These are phyloP conservation scores for Enteromius trimaculatus DNA, from an alignment of 2,797 vertebrate genomes.

Conservation along the genomic window DNA sequence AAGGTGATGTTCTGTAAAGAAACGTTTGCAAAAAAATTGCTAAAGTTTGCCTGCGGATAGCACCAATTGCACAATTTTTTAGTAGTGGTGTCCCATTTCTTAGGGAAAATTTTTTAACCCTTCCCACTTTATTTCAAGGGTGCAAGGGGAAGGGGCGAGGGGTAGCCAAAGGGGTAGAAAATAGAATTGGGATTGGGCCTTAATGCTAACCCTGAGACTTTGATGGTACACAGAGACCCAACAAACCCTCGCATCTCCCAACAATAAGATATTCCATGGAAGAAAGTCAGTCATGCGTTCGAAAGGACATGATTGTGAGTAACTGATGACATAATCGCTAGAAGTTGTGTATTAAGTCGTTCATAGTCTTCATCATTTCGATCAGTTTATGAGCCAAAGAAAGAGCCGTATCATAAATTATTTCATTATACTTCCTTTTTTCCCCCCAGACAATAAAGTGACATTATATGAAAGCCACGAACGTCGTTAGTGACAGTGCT, in stretches of 20 bases:
- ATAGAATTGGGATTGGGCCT: no score
- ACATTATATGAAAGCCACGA: slow-evolving; percentile 21
- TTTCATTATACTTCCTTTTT: not conserved
- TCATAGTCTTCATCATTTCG: slow-evolving; percentile 1
- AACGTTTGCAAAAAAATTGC: no score
- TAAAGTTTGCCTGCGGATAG: no score
- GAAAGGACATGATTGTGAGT: not conserved
- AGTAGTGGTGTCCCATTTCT: no score
- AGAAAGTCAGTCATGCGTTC: not conserved
- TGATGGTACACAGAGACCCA: not conserved
- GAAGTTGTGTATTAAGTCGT: not conserved
- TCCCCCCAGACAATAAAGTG: slow-evolving; percentile 6
- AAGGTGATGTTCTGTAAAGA: no score
- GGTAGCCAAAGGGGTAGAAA: no score
- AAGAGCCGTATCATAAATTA: slow-evolving; percentile 13
- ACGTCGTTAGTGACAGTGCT: not conserved
- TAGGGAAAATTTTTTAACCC: no score
- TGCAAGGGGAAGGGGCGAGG: no score
- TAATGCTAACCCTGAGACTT: no score
- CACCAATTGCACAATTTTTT: no score
- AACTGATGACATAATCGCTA: not conserved
- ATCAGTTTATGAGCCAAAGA: not conserved
- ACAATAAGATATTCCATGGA: not conserved
- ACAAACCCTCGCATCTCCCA: not conserved
- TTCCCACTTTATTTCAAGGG: no score